phyloP scores from a whole-genome alignment of 30 jellyfish, hydroid and myxozoan genomes.

The Cassiopea andromeda region DNA sequence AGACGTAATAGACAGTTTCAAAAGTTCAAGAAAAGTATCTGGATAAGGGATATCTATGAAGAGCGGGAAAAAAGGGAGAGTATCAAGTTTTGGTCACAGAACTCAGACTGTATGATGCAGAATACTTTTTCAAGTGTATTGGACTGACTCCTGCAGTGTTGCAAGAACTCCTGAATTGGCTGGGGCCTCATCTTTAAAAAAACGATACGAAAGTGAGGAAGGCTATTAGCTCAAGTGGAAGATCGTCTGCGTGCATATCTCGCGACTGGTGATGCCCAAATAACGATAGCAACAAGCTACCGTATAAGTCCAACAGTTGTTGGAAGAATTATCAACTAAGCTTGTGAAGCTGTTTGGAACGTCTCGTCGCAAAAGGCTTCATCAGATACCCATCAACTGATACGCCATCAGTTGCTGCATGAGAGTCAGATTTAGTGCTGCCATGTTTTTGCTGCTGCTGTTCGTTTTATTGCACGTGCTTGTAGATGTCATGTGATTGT shows the following conservation, averaged over 20 bases:
- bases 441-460: too few species aligned
- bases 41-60: background rate
- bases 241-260: background rate
- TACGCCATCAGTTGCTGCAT: too few species aligned
- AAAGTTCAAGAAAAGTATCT: background rate
- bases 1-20: background rate
- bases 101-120: background rate
- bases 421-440: too few species aligned
- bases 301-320: background rate
- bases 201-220: background rate
- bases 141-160: background rate
- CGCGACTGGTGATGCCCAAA: background rate
- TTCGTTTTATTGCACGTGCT: too few species aligned
- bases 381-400: background rate
- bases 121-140: background rate
- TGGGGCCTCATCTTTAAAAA: background rate
- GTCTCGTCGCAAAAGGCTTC: background rate
- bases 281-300: background rate
- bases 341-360: background rate
- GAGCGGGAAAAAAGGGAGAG: background rate
- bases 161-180: background rate
- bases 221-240: background rate
- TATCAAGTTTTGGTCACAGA: background rate
- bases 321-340: background rate
- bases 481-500: too few species aligned